A percentile compares a stretch with the other conserved stretches of the same genome.
These are phyloP conservation scores for Pygocentrus nattereri DNA, from an alignment of 2,797 vertebrate genomes.

Conservation along the genomic window DNA sequence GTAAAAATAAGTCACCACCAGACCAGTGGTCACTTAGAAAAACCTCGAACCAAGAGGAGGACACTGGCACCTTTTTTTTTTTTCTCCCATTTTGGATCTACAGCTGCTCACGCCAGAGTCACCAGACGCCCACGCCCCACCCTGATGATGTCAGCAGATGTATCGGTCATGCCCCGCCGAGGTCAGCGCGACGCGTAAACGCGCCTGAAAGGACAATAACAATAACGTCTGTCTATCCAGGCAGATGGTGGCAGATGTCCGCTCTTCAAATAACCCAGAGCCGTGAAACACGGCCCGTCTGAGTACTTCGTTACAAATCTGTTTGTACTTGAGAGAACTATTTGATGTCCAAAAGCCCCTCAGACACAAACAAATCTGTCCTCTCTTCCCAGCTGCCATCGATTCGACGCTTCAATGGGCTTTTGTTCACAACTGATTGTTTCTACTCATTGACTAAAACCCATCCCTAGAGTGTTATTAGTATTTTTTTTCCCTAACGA, in stretches of 20 bases:
- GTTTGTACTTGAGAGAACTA: conserved; percentile 47
- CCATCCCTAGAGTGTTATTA: conserved; percentile 15
- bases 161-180: conserved; percentile 40
- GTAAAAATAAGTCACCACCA: not conserved
- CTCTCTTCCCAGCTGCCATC: conserved; percentile 22
- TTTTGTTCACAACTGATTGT: conserved; percentile 35
- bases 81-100: conserved; percentile 7
- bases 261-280: conserved; percentile 65
- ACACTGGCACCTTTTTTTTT: not conserved
- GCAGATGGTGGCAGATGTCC: conserved; percentile 64
- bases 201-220: conserved; percentile 35
- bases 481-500: not conserved
- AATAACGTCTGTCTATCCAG: conserved; percentile 42
- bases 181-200: conserved; percentile 32
- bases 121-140: conserved; percentile 15
- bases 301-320: conserved; percentile 12
- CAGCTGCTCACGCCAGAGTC: conserved; percentile 28
- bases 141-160: conserved; percentile 52
- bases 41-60: not conserved
- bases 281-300: conserved; percentile 30
- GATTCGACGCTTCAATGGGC: conserved; percentile 24
- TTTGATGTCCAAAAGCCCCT: conserved; percentile 48
- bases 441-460: conserved; percentile 44
- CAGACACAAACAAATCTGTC: conserved; percentile 43
- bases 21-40: no score